Percentiles rank a stretch among this genome's conserved stretches.
These are phyloP conservation scores for Phrynocephalus guinanensis DNA, from an alignment of 2,797 vertebrate species.

Conservation along the genomic window DNA sequence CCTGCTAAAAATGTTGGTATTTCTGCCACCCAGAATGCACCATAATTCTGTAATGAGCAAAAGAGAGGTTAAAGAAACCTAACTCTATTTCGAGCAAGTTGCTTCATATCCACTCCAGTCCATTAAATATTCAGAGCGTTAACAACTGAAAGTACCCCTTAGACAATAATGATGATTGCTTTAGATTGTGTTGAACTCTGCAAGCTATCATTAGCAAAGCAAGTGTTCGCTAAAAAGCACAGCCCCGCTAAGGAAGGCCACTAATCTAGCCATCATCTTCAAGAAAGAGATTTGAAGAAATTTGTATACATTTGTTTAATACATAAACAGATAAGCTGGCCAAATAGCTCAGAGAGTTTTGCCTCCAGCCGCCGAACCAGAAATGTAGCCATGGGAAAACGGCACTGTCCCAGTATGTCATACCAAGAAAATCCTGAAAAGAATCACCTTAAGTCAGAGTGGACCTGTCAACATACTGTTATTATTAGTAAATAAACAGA, in stretches of 20 bases:
- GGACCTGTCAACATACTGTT: too few relatives aligned
- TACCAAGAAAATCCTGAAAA: too few relatives aligned
- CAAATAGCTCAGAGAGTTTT: too few relatives aligned
- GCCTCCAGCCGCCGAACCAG: too few relatives aligned
- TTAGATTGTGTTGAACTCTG: constrained; percentile 26
- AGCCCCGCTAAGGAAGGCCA: background rate
- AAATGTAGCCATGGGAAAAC: too few relatives aligned
- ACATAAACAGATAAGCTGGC: background rate
- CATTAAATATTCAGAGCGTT: constrained; percentile 53
- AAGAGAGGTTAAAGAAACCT: background rate
- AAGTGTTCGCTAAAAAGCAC: background rate
- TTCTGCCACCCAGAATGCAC: background rate
- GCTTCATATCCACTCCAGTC: constrained; percentile 20
- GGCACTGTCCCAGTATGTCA: too few relatives aligned
- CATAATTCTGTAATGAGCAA: background rate
- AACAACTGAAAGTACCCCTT: constrained; percentile 35
- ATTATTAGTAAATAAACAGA: too few relatives aligned
- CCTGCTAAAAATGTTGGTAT: constrained; percentile 12
- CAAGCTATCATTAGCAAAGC: background rate
- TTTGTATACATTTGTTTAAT: background rate
- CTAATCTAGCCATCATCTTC: background rate
- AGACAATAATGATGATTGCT: constrained; percentile 42
- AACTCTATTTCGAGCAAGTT: constrained; percentile 13
- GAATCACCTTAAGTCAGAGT: too few relatives aligned
- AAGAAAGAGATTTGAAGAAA: background rate